These are phyloP conservation scores for Oryctes rhinoceros DNA, from an alignment of 1,140 invertebrate species.

Conservation along the genomic window DNA sequence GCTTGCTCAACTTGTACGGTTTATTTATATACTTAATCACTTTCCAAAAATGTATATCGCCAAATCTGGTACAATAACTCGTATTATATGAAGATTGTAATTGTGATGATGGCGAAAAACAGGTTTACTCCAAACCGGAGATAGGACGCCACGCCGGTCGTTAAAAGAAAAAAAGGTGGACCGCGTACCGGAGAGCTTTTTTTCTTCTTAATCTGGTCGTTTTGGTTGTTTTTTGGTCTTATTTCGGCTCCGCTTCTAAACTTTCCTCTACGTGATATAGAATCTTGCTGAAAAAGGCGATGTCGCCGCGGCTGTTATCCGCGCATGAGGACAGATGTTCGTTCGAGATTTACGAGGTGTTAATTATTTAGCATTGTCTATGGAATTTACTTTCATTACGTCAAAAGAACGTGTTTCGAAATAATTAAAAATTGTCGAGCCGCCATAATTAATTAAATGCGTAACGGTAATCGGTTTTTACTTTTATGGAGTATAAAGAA, in stretches of 20 bases:
- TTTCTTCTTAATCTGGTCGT: background rate
- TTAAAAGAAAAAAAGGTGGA: background rate
- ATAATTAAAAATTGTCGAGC: background rate
- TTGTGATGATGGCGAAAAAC: slow-evolving; percentile 39
- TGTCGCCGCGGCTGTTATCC: slow-evolving; percentile 22
- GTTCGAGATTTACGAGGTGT: background rate
- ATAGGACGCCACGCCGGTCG: background rate
- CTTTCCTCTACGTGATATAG: slow-evolving; percentile 20
- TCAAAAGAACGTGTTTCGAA: background rate
- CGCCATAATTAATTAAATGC: background rate
- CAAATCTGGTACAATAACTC: slow-evolving; percentile 40
- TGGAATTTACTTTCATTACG: background rate
- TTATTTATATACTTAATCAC: slow-evolving; percentile 41
- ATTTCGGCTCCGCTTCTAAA: slow-evolving; percentile 27
- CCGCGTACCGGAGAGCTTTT: background rate
- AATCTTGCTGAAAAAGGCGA: slow-evolving; percentile 6
- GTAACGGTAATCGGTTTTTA: background rate
- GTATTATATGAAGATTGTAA: slow-evolving; percentile 40
- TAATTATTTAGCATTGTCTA: slow-evolving; percentile 13
- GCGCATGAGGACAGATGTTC: background rate
- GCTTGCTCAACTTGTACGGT: slow-evolving; percentile 36
- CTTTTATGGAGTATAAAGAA: background rate
- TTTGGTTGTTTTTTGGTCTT: background rate
- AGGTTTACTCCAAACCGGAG: background rate
- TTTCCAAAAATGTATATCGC: slow-evolving; percentile 41